Conservation (phyloP, 2,888 invertebrate genomes). For the Scaptomyza reducta region DNA sequence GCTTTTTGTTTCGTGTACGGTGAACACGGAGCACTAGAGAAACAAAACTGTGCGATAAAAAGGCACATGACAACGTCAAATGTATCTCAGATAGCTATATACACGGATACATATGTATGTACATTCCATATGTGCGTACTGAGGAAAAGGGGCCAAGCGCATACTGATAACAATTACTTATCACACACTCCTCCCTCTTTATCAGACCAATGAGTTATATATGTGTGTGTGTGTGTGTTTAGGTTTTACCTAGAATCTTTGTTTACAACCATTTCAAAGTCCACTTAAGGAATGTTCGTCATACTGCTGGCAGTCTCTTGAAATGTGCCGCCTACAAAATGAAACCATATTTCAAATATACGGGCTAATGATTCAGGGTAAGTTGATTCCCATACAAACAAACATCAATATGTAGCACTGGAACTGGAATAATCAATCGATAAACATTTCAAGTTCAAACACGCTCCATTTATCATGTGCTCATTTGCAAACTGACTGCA, state of each 20-base stretch:
- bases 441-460: constrained; percentile 67
- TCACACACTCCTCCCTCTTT: constrained; percentile 9
- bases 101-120: neutral
- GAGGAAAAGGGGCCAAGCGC: constrained; percentile 54
- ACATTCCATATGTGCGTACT: constrained; percentile 6
- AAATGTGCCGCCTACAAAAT: constrained; percentile 32
- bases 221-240: constrained; percentile 27
- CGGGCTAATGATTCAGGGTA: constrained; percentile 21
- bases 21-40: constrained; percentile 28
- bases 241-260: constrained; percentile 19
- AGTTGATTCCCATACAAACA: neutral
- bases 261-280: constrained; percentile 70
- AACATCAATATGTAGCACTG: neutral
- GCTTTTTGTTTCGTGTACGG: constrained; percentile 34
- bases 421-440: constrained; percentile 40
- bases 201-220: constrained; percentile 25
- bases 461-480: constrained; percentile 38
- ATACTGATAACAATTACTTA: constrained; percentile 62
- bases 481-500: neutral
- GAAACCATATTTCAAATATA: constrained; percentile 2
- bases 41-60: constrained; percentile 63
- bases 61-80: constrained; percentile 70
- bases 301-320: constrained; percentile 32
- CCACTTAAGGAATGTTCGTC: constrained; percentile 42
- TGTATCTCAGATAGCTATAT: constrained; percentile 34